A percentile compares a stretch with the other conserved stretches of the same genome.
Evolutionary conservation across 1,140 invertebrate species (phyloP).

Genomic region (Psilanteris sp.): DNA sequence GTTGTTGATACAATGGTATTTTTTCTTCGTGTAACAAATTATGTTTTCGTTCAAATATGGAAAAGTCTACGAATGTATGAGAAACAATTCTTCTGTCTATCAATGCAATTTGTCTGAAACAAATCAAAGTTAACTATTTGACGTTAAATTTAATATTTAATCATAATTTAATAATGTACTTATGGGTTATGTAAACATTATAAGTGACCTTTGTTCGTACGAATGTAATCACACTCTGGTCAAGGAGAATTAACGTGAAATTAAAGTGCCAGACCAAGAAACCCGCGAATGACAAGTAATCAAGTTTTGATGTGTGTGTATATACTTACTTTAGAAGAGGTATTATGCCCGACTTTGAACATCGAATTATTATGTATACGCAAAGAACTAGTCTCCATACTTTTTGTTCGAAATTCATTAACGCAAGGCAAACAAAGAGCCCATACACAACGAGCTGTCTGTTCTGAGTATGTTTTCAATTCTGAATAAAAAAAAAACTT

Average conservation of each 20-base stretch:
- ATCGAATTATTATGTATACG: conserved; percentile 42
- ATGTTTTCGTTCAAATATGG: too few relatives aligned
- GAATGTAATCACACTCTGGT: conserved; percentile 16
- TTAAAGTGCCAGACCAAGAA: conserved; percentile 37
- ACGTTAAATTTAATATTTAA: conserved; percentile 6
- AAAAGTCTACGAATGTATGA: too few relatives aligned
- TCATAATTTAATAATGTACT: conserved; percentile 45
- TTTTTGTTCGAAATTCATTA: conserved; percentile 50
- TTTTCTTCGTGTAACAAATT: too few relatives aligned
- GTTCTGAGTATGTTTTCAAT: conserved; percentile 1
- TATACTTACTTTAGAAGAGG: conserved; percentile 24
- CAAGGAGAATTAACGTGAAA: conserved; percentile 51
- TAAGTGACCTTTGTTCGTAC: conserved; percentile 19
- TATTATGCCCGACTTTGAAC: conserved; percentile 22
- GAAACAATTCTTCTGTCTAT: neutral
- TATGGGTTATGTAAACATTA: conserved; percentile 25
- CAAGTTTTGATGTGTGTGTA: conserved; percentile 46
- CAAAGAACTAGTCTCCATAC: conserved; percentile 40
- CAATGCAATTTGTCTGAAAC: neutral
- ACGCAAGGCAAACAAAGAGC: conserved; percentile 41
- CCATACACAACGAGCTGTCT: conserved; percentile 25
- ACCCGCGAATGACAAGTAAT: conserved; percentile 53
- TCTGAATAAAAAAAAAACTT: neutral
- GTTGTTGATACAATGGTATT: too few relatives aligned
- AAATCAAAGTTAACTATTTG: conserved; percentile 15